Percentiles rank a stretch among this genome's conserved stretches.
These are phyloP conservation scores for Eudyptes chrysolophus DNA, from an alignment of 2,113 vertebrate species.

Conservation along the genomic window DNA sequence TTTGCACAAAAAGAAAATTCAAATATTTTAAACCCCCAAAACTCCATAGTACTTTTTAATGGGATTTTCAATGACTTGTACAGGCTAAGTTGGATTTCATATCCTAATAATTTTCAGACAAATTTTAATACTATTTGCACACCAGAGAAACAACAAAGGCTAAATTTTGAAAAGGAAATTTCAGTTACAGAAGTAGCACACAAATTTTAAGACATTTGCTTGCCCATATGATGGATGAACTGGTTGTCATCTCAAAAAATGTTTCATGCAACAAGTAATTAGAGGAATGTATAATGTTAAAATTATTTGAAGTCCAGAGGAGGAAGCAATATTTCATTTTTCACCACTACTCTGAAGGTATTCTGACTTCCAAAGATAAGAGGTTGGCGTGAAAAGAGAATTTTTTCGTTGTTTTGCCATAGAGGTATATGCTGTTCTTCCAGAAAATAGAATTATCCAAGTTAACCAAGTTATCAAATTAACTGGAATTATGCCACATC, in stretches of 20 bases:
- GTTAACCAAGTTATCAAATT: not conserved
- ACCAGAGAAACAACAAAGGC: not conserved
- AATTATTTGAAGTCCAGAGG: not conserved
- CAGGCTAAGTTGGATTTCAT: not conserved
- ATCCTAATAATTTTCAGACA: not conserved
- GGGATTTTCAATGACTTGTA: not conserved
- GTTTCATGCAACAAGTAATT: not conserved
- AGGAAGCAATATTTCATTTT: not conserved
- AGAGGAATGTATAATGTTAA: not conserved
- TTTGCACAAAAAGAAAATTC: not conserved
- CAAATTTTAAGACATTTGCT: not conserved
- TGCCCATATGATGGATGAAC: not conserved
- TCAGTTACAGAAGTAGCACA: not conserved
- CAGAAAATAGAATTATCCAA: not conserved
- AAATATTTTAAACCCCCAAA: not conserved
- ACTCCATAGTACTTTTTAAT: not conserved
- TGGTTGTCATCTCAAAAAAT: not conserved
- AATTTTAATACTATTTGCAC: not conserved
- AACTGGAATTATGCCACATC: not conserved
- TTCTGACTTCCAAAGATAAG: not conserved
- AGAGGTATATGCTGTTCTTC: not conserved
- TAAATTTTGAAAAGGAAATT: not conserved
- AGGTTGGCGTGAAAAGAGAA: not conserved
- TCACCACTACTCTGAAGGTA: not conserved
- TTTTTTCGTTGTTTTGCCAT: not conserved